Evolutionary conservation across 2,797 vertebrate genomes (phyloP), one percentile per base, ranked within the genome.

Genomic region (Sebastes cheni): DNA sequence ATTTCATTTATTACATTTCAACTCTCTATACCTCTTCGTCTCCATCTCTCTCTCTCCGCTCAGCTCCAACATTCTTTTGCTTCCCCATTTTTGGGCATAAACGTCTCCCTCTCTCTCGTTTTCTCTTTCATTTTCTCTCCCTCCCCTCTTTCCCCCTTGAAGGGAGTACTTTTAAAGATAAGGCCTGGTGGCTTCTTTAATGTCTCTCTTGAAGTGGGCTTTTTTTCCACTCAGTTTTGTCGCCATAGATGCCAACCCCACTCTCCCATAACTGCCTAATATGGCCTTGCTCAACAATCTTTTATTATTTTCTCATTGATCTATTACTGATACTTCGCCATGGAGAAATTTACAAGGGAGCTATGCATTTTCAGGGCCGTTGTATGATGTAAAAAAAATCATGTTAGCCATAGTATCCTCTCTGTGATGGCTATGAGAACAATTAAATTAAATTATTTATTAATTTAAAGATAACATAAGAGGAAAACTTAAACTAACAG

Each of bases 101-200:
- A 81, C 80, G 84, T 86, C 89, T 75, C 82, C 56, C 70, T 78
- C 80, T 66, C 72, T 83, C 75, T 86, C 70, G 14, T 82, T 83
- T 70, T 88, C 72, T 77, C 82, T 90, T 89, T 93, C 84, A 75
- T 87, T 91, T 83, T 76, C 52, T 11, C 72, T 52, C 86, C 76
- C 74, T 60, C 86, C 77, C 74, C 75, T 69, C 61, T 71, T 87
- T 69, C 70, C 64, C 81, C 89, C 86, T 91, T 54, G 3, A 77
- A 92, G 90, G 82, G 85, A 89, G 69, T 39, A 92, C 89, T 93
- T 90, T 91, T 90, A 87, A 74, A 92, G 92, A 95, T 95, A 95
- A 94, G 92, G 87, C 90, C 88, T 91, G 86, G 86, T 90, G 92
- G 88, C 79, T 88, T 86, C 90, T 95, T 95, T 94, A 93, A 93